Evolutionary conservation across 2,113 vertebrate genomes (phyloP).

Genomic region (Oreotrochilus melanogaster): DNA sequence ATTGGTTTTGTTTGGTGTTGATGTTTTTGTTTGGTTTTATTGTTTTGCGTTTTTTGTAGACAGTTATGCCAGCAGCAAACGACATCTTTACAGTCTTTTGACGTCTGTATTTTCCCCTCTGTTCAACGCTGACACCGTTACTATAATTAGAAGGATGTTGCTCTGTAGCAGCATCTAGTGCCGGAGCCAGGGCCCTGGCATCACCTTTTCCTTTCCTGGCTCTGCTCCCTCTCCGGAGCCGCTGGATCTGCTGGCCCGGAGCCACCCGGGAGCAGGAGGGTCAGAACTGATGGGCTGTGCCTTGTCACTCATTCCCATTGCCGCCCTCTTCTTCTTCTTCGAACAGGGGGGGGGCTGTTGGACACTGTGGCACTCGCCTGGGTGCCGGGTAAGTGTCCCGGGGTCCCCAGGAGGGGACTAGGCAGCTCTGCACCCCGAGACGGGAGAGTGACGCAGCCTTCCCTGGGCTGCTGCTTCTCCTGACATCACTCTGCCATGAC

Average conservation of each 20-base stretch:
- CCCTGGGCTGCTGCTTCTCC: not conserved
- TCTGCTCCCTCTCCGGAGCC: not conserved
- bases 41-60: not conserved
- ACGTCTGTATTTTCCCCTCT: not conserved
- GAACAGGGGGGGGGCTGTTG: fast-evolving
- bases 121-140: not conserved
- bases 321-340: not conserved
- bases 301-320: not conserved
- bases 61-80: not conserved
- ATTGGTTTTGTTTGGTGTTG: not conserved
- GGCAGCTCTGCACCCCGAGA: not conserved
- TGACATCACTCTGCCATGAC: not conserved
- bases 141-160: constrained; percentile 41
- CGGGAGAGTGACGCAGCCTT: not conserved
- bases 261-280: fast-evolving
- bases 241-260: not conserved
- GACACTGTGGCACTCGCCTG: fast-evolving
- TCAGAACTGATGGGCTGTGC: not conserved
- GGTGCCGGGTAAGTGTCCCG: not conserved
- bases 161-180: constrained; percentile 43
- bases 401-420: fast-evolving
- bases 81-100: not conserved
- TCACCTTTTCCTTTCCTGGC: constrained; percentile 4
- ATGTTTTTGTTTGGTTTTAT: no score
- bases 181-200: not conserved